phyloP scores from a whole-genome alignment of 2,888 invertebrate genomes.

The Hoplodrina ambigua region DNA sequence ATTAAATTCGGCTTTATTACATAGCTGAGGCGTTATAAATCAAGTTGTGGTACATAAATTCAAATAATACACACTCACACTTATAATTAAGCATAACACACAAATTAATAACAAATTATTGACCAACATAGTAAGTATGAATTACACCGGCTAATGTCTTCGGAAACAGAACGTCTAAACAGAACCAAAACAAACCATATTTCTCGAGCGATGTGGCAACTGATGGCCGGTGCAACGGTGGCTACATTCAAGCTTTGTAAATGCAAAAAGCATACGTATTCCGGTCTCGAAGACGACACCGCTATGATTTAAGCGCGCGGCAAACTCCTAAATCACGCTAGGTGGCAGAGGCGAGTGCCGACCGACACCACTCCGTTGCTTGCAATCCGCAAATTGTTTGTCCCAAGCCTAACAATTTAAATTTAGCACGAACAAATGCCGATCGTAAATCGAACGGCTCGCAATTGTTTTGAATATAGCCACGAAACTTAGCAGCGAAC shows the following conservation, averaged over 20 bases:
- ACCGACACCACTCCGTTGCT: conserved; percentile 83
- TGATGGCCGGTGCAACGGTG: conserved; percentile 73
- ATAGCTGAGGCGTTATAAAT: conserved; percentile 52
- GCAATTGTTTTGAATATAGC: conserved; percentile 87
- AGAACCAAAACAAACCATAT: conserved; percentile 80
- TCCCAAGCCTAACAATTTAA: conserved; percentile 88
- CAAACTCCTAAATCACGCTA: conserved; percentile 86
- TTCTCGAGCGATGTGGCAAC: conserved; percentile 74
- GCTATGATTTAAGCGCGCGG: conserved; percentile 85
- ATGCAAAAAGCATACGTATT: conserved; percentile 81
- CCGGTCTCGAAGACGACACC: conserved; percentile 80
- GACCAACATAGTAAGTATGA: conserved; percentile 62
- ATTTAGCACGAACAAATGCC: conserved; percentile 88
- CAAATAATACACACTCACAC: conserved; percentile 50
- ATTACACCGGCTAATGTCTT: conserved; percentile 63
- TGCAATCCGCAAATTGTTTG: conserved; percentile 89
- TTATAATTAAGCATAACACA: conserved; percentile 56
- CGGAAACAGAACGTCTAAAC: conserved; percentile 70
- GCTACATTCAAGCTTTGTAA: conserved; percentile 75
- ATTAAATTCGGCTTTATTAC: conserved; percentile 63
- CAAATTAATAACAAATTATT: conserved; percentile 64
- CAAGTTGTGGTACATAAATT: conserved; percentile 63
- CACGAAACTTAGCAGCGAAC: conserved; percentile 81
- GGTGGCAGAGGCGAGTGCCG: conserved; percentile 81
- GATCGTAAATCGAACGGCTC: conserved; percentile 85